Percentiles rank a stretch among this genome's conserved stretches.
phyloP scores from a whole-genome alignment of 2,797 vertebrate species.

The Neoniphon sammara region DNA sequence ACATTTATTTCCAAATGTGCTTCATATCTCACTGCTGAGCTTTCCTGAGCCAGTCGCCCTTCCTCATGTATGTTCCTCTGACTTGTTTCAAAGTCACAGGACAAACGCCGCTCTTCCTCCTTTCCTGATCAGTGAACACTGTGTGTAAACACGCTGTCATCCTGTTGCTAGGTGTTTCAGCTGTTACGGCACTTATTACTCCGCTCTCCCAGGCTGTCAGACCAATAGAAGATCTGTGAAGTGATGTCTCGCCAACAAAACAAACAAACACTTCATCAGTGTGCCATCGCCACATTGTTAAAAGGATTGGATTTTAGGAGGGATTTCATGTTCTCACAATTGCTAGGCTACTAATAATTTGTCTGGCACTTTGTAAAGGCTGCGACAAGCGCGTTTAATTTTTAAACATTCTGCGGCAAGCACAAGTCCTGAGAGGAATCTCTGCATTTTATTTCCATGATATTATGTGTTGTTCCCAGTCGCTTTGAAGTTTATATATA shows the following conservation, averaged over 20 bases:
- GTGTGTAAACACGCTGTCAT: slow-evolving; percentile 51
- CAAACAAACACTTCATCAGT: slow-evolving; percentile 43
- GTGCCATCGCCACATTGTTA: slow-evolving; percentile 48
- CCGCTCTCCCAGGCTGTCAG: slow-evolving; percentile 51
- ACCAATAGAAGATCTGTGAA: slow-evolving; percentile 36
- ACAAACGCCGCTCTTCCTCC: slow-evolving; percentile 48
- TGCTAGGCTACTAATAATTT: slow-evolving; percentile 64
- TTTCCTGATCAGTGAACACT: slow-evolving; percentile 62
- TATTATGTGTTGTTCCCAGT: slow-evolving; percentile 57
- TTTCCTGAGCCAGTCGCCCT: background rate
- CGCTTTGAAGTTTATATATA: slow-evolving; percentile 77
- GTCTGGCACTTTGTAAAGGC: slow-evolving; percentile 64
- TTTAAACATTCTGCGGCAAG: slow-evolving; percentile 69
- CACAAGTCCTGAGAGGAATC: slow-evolving; percentile 53
- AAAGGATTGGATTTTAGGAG: slow-evolving; percentile 41
- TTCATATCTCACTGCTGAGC: slow-evolving; percentile 41
- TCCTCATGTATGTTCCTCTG: slow-evolving; percentile 13
- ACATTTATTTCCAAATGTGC: background rate
- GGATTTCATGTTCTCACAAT: slow-evolving; percentile 58
- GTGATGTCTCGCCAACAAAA: slow-evolving; percentile 55
- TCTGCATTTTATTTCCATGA: slow-evolving; percentile 73
- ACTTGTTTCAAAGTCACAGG: slow-evolving; percentile 40
- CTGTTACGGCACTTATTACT: slow-evolving; percentile 55
- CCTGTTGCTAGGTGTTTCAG: slow-evolving; percentile 42
- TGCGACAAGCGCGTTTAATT: slow-evolving; percentile 69